Conservation (phyloP, 2,797 vertebrate species). For the Babyrousa celebensis region DNA sequence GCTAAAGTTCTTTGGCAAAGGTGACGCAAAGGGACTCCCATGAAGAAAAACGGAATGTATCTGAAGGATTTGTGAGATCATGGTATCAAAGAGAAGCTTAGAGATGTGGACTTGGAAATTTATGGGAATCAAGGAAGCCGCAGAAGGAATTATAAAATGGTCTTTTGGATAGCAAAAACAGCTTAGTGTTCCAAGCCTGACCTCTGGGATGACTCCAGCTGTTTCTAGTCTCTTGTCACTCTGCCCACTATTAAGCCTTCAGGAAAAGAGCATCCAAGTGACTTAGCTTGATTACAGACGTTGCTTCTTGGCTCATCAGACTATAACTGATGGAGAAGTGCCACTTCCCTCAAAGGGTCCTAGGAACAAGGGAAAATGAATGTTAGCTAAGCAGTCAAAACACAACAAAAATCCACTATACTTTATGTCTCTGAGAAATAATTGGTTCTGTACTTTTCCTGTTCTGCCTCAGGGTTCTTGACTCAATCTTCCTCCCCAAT, state of each 20-base stretch:
- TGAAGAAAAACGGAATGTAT: not conserved
- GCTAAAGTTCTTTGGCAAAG: not conserved
- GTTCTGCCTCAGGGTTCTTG: not conserved
- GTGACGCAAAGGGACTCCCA: conserved; percentile 23
- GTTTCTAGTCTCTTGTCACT: conserved; percentile 34
- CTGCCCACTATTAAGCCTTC: not conserved
- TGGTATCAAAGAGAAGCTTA: conserved; percentile 27
- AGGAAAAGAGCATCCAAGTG: not conserved
- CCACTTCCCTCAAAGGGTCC: not conserved
- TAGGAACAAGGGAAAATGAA: not conserved
- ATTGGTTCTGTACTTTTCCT: not conserved
- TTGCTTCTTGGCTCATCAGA: conserved; percentile 10
- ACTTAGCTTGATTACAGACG: not conserved
- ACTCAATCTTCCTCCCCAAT: conserved; percentile 13
- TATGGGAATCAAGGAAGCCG: not conserved
- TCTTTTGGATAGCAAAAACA: conserved; percentile 55
- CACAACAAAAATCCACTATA: not conserved
- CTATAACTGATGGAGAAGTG: not conserved
- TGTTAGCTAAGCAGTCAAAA: not conserved
- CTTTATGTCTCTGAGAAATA: conserved; percentile 1
- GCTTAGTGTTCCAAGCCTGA: not conserved
- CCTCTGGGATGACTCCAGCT: conserved; percentile 11
- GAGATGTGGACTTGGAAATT: not conserved
- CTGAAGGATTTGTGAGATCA: not conserved
- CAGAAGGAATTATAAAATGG: conserved; percentile 16